These are phyloP conservation scores for Drosophila watanabei DNA, from an alignment of 1,140 invertebrate species.

Conservation along the genomic window DNA sequence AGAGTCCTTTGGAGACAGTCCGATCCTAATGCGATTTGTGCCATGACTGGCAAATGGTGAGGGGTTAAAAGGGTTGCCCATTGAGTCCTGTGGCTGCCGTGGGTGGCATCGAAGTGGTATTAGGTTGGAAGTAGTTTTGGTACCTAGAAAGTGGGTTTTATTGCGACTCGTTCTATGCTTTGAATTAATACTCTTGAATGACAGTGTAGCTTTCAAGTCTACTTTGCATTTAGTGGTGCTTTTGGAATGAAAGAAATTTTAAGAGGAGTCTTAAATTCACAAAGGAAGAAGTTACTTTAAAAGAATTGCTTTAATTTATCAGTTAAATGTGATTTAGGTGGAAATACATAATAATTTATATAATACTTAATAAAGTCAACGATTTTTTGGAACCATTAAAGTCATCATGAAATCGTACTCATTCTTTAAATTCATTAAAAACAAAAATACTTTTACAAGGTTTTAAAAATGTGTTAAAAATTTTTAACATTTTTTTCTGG, in stretches of 20 bases:
- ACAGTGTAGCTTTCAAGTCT: not conserved
- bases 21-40: constrained; percentile 46
- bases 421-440: too few relatives aligned
- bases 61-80: constrained; percentile 28
- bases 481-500: too few relatives aligned
- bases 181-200: not conserved
- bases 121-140: constrained; percentile 10
- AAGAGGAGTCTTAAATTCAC: not conserved
- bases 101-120: constrained; percentile 25
- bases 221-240: not conserved
- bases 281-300: not conserved
- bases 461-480: too few relatives aligned
- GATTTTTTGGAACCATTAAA: not conserved
- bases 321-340: not conserved
- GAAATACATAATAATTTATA: not conserved
- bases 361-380: not conserved
- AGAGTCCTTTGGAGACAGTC: constrained; percentile 19
- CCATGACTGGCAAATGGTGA: constrained; percentile 36
- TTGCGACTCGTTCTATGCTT: constrained; percentile 5
- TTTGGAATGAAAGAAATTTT: not conserved
- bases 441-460: too few relatives aligned
- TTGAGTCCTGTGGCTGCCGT: constrained; percentile 20
- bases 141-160: constrained; percentile 29
- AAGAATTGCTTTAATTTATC: not conserved
- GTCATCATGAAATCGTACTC: not conserved